These are phyloP conservation scores for Tolypeutes matacus DNA, from an alignment of 2,797 vertebrate genomes.

Conservation along the genomic window DNA sequence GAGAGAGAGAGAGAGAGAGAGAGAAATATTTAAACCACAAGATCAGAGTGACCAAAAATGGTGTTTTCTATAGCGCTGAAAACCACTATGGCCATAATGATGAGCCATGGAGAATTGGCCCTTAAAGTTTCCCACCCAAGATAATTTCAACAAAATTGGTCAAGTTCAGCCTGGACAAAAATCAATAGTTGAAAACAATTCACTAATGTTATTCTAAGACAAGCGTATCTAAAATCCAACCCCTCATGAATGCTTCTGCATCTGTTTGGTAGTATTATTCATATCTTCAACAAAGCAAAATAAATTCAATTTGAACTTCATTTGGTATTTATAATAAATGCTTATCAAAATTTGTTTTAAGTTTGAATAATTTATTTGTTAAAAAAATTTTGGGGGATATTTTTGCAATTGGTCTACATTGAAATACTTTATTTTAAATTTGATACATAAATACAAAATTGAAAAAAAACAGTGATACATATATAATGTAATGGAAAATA, in stretches of 20 bases:
- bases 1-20: background rate
- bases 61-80: background rate
- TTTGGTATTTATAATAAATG: background rate
- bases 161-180: background rate
- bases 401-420: background rate
- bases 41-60: background rate
- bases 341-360: background rate
- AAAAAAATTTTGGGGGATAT: background rate
- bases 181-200: background rate
- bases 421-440: conserved; percentile 25
- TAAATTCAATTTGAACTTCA: background rate
- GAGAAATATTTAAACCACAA: background rate
- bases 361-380: conserved; percentile 7
- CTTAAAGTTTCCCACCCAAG: background rate
- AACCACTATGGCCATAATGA: background rate
- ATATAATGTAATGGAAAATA: background rate
- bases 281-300: background rate
- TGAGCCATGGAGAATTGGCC: background rate
- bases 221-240: background rate
- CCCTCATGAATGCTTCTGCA: background rate
- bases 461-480: background rate
- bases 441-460: background rate
- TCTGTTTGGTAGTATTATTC: background rate
- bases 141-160: background rate
- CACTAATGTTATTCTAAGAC: background rate